Conservation (phyloP, 2,113 vertebrate genomes). For the Malurus elegans region DNA sequence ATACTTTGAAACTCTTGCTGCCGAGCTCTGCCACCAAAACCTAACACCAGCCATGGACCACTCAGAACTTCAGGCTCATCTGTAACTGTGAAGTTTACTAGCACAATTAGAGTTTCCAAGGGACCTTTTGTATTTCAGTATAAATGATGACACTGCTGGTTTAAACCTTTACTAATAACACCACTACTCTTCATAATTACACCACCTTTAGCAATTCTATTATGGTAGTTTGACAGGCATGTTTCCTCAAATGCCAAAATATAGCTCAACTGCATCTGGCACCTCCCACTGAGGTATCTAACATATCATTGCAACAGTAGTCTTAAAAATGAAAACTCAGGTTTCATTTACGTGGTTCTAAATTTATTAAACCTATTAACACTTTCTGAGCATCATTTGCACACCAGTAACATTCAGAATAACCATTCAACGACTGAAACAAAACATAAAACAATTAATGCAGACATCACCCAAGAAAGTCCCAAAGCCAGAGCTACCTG, state of each 20-base stretch:
- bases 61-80: not conserved
- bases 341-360: not conserved
- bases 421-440: not conserved
- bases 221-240: not conserved
- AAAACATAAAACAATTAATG: not conserved
- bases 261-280: rapidly evolving
- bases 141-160: not conserved
- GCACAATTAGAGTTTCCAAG: not conserved
- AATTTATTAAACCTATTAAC: not conserved
- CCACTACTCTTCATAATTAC: not conserved
- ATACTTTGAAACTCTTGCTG: not conserved
- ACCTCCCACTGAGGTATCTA: not conserved
- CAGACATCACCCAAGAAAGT: not conserved
- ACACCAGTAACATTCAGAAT: not conserved
- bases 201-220: not conserved
- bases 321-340: not conserved
- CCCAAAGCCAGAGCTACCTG: not conserved
- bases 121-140: not conserved
- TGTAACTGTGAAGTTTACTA: not conserved
- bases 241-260: not conserved
- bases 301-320: not conserved
- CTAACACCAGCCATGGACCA: not conserved
- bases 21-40: not conserved
- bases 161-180: not conserved
- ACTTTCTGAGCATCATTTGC: not conserved